phyloP scores from a whole-genome alignment of 35 echinoderm and acorn worm species.

The Amphiura filiformis region DNA sequence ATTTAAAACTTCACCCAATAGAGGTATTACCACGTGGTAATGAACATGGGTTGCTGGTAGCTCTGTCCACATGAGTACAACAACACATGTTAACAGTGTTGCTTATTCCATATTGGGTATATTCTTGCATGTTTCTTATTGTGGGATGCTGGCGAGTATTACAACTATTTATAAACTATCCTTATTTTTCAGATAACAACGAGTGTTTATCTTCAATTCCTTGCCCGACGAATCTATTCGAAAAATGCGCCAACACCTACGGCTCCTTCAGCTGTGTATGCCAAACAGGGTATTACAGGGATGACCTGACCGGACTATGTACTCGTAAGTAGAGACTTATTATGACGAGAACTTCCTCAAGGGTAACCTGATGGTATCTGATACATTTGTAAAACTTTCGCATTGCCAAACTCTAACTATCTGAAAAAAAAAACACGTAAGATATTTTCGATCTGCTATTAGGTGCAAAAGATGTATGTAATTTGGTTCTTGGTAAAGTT shows the following conservation, averaged over 20 bases:
- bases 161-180: too few relatives aligned
- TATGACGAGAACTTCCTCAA: not conserved
- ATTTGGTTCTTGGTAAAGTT: not conserved
- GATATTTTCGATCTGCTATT: not conserved
- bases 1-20: too few relatives aligned
- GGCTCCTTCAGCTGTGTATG: slow-evolving; percentile 60
- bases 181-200: slow-evolving; percentile 41
- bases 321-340: slow-evolving; percentile 38
- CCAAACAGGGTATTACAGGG: slow-evolving; percentile 47
- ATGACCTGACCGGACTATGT: slow-evolving; percentile 38
- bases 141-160: too few relatives aligned
- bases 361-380: not conserved
- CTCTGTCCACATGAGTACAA: too few relatives aligned
- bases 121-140: too few relatives aligned
- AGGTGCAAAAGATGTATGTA: not conserved
- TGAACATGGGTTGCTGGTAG: too few relatives aligned
- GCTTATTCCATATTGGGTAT: too few relatives aligned
- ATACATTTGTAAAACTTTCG: too few relatives aligned
- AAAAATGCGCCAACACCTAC: slow-evolving; percentile 64
- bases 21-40: too few relatives aligned
- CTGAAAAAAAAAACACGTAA: not conserved
- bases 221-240: not conserved
- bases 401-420: not conserved
- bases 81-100: too few relatives aligned
- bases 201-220: slow-evolving; percentile 37